Evolutionary conservation across 1,140 invertebrate species (phyloP), one percentile per base, ranked within the genome.

Genomic region (Schlechtendalia chinensis): DNA sequence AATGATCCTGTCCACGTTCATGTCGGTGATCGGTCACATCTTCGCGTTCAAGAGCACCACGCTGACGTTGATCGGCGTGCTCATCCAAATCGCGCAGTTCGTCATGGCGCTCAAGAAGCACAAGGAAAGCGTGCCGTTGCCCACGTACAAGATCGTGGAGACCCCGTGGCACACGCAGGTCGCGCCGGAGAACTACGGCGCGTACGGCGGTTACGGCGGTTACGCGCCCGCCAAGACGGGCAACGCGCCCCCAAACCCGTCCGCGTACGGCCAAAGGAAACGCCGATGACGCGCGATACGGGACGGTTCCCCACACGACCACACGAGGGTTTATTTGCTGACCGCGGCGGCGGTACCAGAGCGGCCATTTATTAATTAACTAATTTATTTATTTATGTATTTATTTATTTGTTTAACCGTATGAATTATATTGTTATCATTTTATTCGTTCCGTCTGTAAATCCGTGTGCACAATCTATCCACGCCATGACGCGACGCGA

Each of bases 71-170:
- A 59, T 79, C 56, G 47, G 75, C 58, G 56, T 79, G n/a, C 22
- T 79, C n/a, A 61, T 79, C 6, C 75, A 79, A 50, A 32, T 79
- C 39, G 39, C 58, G 1, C 75, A 79, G 39, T 79, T 79, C 39
- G 29, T 79, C 39, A 79, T 79, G 75, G n/a, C 8, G n/a, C 22
- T 61, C 16, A 79, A 79, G 17, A 79, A 63, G 19, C 24, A 27
- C 32, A 50, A 50, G 10, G 56, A 79, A 0, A 50, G 22, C 16
- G n/a, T 29, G 19, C 54, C 75, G 16, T 29, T 27, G 19, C 6
- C 32, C 32, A 39, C 53, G 5, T 75, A 75, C n/a, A 75, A 75
- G n/a, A 27, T 75, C 56, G n/a, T 79, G 14, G 75, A 61, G 14
- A 79, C n/a, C 24, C 75, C 75, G 24, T 79, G 58, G 58, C 53